Evolutionary conservation across 2,888 invertebrate genomes (phyloP).

Genomic region (Bellardia pandia): DNA sequence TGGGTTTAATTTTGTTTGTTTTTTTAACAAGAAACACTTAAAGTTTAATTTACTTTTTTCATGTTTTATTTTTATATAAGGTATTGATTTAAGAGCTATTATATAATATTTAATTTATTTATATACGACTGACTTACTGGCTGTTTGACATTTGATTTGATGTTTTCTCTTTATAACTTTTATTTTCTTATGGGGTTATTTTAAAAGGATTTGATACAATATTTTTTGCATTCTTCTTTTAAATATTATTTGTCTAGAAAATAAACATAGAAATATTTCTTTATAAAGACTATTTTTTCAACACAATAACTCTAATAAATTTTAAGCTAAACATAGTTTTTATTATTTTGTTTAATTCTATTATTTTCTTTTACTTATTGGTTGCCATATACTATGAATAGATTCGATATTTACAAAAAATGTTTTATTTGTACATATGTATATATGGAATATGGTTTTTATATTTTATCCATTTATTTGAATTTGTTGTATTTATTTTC

Average conservation of each 20-base stretch:
- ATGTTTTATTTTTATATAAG: slow-evolving; percentile 16
- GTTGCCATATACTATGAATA: slow-evolving; percentile 19
- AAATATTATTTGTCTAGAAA: neutral
- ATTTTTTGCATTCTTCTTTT: neutral
- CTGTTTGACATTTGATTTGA: slow-evolving; percentile 31
- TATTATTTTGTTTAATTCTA: slow-evolving; percentile 22
- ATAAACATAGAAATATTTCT: slow-evolving; percentile 29
- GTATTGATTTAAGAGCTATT: slow-evolving; percentile 43
- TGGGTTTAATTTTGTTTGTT: slow-evolving; percentile 41
- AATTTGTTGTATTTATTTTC: slow-evolving; percentile 20
- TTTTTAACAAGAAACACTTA: slow-evolving; percentile 70
- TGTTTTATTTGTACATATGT: slow-evolving; percentile 42
- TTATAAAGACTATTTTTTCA: slow-evolving; percentile 24
- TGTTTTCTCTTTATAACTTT: slow-evolving; percentile 20
- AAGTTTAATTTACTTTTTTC: slow-evolving; percentile 29
- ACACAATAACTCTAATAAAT: slow-evolving; percentile 39
- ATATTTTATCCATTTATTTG: slow-evolving; percentile 16
- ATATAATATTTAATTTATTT: slow-evolving; percentile 25
- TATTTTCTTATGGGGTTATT: neutral
- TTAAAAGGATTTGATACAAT: neutral
- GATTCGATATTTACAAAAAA: slow-evolving; percentile 67
- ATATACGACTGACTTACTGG: slow-evolving; percentile 28
- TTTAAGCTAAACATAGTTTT: slow-evolving; percentile 31
- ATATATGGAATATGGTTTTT: neutral
- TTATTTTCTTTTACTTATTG: slow-evolving; percentile 5